Percentiles rank a stretch among this genome's conserved stretches.
Evolutionary conservation across 2,888 invertebrate species (phyloP).

Genomic region (Eueremaeus valkanovi): DNA sequence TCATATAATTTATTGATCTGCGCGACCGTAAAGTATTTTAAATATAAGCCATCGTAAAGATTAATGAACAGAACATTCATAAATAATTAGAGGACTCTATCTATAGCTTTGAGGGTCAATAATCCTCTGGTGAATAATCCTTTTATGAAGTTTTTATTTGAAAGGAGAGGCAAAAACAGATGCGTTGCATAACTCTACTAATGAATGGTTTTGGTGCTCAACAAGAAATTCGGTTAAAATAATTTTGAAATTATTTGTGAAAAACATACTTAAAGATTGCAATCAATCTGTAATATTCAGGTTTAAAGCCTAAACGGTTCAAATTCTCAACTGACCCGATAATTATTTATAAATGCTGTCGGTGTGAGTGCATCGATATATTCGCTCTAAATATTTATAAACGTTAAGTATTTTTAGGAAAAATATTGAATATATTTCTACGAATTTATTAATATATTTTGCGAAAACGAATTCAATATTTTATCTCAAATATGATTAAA

Average conservation of each 20-base stretch:
- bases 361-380: no score
- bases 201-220: not conserved
- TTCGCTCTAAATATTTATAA: not conserved
- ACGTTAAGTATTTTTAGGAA: not conserved
- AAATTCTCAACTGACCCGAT: not conserved
- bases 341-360: not conserved
- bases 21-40: slow-evolving; percentile 7
- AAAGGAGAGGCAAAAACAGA: slow-evolving; percentile 19
- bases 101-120: slow-evolving; percentile 29
- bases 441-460: not conserved
- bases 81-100: slow-evolving; percentile 4
- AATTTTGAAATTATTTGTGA: not conserved
- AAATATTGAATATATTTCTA: not conserved
- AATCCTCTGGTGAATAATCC: slow-evolving; percentile 2
- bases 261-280: no score
- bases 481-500: not conserved
- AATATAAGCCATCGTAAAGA: slow-evolving; percentile 6
- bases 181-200: no score
- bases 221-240: not conserved
- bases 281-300: no score
- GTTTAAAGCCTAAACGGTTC: no score
- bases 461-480: not conserved
- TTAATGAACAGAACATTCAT: slow-evolving; percentile 20
- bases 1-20: not conserved
- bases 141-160: slow-evolving; percentile 7